These are phyloP conservation scores for Galeruca laticollis DNA, from an alignment of 2,888 invertebrate species.

Conservation along the genomic window DNA sequence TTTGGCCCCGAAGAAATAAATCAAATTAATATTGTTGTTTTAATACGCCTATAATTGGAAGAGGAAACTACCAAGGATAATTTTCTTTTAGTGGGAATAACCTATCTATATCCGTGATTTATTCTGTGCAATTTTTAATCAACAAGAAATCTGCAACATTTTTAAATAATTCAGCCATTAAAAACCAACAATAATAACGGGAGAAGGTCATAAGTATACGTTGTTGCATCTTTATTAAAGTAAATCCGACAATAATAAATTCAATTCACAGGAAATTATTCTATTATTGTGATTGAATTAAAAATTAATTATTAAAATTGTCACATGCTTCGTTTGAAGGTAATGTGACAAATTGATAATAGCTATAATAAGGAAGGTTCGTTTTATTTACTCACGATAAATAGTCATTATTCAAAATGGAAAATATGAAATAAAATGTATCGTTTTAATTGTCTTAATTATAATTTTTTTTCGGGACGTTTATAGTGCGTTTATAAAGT, in stretches of 20 bases:
- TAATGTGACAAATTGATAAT: conserved; percentile 3
- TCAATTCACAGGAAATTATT: conserved; percentile 7
- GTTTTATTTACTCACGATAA: conserved; percentile 1
- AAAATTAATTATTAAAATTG: conserved; percentile 1
- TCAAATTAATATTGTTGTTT: neutral
- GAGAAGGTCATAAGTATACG: conserved; percentile 31
- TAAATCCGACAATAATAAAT: conserved; percentile 1
- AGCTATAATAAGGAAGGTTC: conserved; percentile 9
- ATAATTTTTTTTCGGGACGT: no score
- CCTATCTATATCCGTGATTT: neutral
- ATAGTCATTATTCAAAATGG: neutral
- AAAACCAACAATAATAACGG: conserved; percentile 31
- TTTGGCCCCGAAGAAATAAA: neutral
- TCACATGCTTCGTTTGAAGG: conserved; percentile 15
- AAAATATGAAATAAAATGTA: no score
- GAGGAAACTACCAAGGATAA: conserved; percentile 11
- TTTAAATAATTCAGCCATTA: conserved; percentile 42
- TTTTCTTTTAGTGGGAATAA: neutral
- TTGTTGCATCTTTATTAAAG: conserved; percentile 10
- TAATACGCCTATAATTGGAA: neutral
- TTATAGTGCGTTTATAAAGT: no score
- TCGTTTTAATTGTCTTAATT: no score
- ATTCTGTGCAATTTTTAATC: conserved; percentile 15
- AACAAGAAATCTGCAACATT: conserved; percentile 26
- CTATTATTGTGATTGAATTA: conserved; percentile 10